Evolutionary conservation across 2,113 vertebrate genomes (phyloP).

Genomic region (Myodes glareolus): DNA sequence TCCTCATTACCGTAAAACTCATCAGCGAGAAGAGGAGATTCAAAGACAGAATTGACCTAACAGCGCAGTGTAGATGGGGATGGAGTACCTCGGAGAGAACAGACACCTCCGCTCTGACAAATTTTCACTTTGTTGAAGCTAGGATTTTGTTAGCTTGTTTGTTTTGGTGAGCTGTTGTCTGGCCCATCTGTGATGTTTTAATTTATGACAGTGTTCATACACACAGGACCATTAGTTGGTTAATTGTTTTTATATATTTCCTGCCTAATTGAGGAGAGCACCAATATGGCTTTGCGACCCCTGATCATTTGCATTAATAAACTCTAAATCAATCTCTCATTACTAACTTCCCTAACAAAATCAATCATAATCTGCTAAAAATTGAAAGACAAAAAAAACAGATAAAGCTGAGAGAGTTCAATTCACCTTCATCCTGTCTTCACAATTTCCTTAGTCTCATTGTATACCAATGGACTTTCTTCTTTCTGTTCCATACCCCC

Average conservation of each 20-base stretch:
- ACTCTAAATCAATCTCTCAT: constrained; percentile 63
- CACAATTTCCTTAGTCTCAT: constrained; percentile 6
- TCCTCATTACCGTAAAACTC: constrained; percentile 45
- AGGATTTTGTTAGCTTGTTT: neutral
- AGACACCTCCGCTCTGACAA: constrained; percentile 30
- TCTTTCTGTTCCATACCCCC: neutral
- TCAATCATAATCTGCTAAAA: constrained; percentile 4
- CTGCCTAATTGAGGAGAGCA: constrained; percentile 47
- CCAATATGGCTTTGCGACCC: constrained; percentile 58
- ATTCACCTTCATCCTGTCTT: constrained; percentile 30
- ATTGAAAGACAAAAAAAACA: neutral
- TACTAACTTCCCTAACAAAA: constrained; percentile 28
- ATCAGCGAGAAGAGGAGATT: constrained; percentile 37
- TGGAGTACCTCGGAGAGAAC: neutral
- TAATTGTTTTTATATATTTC: constrained; percentile 61
- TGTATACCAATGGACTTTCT: neutral
- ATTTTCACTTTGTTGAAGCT: constrained; percentile 9
- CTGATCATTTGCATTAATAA: constrained; percentile 51
- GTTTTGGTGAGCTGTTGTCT: constrained; percentile 40
- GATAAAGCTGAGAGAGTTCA: neutral
- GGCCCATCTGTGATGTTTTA: constrained; percentile 24
- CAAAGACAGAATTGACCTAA: constrained; percentile 44
- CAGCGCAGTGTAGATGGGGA: neutral
- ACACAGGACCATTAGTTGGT: constrained; percentile 50
- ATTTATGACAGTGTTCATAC: constrained; percentile 10